Conservation (phyloP, 2,888 invertebrate genomes). For the Torymus tubicola region DNA sequence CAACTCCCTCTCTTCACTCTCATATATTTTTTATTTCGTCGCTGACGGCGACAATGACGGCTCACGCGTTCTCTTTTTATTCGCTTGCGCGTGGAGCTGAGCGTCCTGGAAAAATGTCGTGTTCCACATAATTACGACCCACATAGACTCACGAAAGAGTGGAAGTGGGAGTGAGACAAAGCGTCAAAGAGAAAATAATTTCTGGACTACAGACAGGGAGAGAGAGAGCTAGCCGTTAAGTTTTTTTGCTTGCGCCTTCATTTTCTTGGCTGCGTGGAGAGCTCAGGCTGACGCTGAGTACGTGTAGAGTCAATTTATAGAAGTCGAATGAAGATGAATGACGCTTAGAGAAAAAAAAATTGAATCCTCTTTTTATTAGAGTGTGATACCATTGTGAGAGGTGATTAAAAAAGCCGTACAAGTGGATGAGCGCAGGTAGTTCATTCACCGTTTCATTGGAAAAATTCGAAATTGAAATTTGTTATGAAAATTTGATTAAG, state of each 20-base stretch:
- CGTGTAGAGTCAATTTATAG: constrained; percentile 6
- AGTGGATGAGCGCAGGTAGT: too few species aligned
- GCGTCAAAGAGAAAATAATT: constrained; percentile 37
- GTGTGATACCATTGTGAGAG: too few species aligned
- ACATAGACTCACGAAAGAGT: background rate
- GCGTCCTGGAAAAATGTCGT: background rate
- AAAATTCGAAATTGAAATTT: too few species aligned
- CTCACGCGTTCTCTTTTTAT: background rate
- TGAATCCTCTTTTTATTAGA: too few species aligned
- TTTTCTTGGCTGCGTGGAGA: background rate
- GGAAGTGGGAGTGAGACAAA: background rate
- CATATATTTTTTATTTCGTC: constrained; percentile 18
- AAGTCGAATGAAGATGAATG: background rate
- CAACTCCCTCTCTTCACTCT: background rate
- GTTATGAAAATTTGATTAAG: too few species aligned
- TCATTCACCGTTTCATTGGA: too few species aligned
- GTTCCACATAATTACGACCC: constrained; percentile 33
- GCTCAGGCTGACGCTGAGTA: background rate
- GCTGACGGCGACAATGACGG: constrained; percentile 1
- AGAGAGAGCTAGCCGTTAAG: background rate
- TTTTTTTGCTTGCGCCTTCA: background rate
- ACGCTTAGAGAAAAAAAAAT: too few species aligned
- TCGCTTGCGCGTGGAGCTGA: too few species aligned
- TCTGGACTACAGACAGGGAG: background rate
- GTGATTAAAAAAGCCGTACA: too few species aligned